Base-by-base conservation (phyloP, 1,140 invertebrate species). In the Halyomorpha halys region DNA sequence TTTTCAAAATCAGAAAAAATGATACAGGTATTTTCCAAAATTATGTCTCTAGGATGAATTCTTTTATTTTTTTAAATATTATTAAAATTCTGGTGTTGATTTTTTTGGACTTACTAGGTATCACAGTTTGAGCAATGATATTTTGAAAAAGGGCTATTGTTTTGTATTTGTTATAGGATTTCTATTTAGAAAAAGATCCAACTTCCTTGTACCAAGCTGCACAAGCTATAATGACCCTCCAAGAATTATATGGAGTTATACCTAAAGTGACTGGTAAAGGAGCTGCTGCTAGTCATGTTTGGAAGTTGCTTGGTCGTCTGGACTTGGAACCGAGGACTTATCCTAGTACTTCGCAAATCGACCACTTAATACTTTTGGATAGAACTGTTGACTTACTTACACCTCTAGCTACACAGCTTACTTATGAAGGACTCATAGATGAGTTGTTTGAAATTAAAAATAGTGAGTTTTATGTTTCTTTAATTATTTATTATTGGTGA, bases 381-480 rank as follows among this genome's bases (percentile, higher is more conserved):
- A 78, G 96, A 39, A 85, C 84, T 60, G 82, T 97, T 16, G 97
- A 99, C 80, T 82, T 97, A 59, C 80, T 98, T 8, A 91, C 91
- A 39, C 91, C 94, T 4, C 76, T 99, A 66, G 84, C 91, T 1
- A 97, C 92, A 0, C 97, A 99, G 71, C 80, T 98, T 18, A 98
- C 95, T 0, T 99, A 98, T 73, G 95, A 98, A 77, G 97, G 95
- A 18, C 78, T 98, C 14, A 93, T 99, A 69, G 97, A 97, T 79
- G 90, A 93, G 78, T 82, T 91, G 68, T 94, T 87, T 77, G 82
- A 82, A 34, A 86, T 90, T 54, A 79, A 81, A 71, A 82, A 82
- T 68, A 85, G 85, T 86, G 75, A 79, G 79, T 74, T 21, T 54
- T 16, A 18, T 25, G 2, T 61, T 61, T 61, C 3, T 61, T 21